Evolutionary conservation across 2,113 vertebrate species (phyloP).

Genomic region (Oryzias woworae): DNA sequence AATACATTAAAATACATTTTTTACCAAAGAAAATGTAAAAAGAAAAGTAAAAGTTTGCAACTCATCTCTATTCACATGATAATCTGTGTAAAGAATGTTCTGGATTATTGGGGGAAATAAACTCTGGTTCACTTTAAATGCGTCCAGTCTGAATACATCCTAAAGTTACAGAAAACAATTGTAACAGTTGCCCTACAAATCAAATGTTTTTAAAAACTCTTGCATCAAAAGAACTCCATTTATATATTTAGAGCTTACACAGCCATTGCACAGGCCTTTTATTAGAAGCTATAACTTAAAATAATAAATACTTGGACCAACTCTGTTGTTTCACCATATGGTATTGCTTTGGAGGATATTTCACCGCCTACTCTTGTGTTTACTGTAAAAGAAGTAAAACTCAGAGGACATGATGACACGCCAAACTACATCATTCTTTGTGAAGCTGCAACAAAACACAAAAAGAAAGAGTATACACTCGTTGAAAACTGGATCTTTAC

Average conservation of each 20-base stretch:
- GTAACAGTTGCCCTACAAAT: too few relatives aligned
- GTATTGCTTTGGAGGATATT: constrained; percentile 15
- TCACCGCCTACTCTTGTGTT: constrained; percentile 26
- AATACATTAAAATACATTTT: too few relatives aligned
- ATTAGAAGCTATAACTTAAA: neutral
- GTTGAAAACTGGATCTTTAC: constrained; percentile 60
- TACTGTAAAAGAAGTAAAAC: constrained; percentile 43
- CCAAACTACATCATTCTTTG: constrained; percentile 40
- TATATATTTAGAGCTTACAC: neutral
- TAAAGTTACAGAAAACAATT: too few relatives aligned
- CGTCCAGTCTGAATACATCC: too few relatives aligned
- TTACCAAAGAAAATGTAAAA: too few relatives aligned
- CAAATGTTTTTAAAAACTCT: too few relatives aligned
- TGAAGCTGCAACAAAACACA: constrained; percentile 33
- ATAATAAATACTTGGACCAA: constrained; percentile 3
- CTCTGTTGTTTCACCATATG: constrained; percentile 11
- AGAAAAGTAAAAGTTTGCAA: too few relatives aligned
- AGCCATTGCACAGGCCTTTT: neutral
- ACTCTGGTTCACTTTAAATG: too few relatives aligned
- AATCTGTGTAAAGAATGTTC: too few relatives aligned
- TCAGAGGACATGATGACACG: constrained; percentile 43
- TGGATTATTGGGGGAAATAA: too few relatives aligned
- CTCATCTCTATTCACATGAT: too few relatives aligned
- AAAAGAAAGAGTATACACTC: constrained; percentile 15
- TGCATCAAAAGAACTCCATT: neutral